Conservation (phyloP, 1,140 invertebrate species). For the Papilio polyxenes region DNA sequence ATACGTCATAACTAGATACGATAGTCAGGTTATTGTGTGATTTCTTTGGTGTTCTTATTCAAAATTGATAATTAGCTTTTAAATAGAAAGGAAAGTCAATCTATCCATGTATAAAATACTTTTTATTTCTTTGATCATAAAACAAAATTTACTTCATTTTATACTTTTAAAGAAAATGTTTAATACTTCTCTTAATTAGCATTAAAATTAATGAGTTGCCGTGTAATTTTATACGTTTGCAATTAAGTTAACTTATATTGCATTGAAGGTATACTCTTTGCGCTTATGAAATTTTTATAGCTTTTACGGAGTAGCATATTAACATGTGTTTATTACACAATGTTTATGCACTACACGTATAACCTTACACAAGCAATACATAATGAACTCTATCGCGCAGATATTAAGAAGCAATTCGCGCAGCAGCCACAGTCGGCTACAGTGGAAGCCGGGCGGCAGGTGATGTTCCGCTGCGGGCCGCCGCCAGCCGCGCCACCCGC, state of each 20-base stretch:
- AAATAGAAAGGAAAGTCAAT: no score
- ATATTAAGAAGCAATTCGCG: slow-evolving; percentile 91
- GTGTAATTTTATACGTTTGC: slow-evolving; percentile 9
- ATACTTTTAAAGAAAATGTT: not conserved
- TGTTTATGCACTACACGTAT: not conserved
- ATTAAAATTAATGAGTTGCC: slow-evolving; percentile 14
- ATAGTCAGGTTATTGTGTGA: no score
- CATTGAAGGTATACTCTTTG: not conserved
- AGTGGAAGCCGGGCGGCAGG: slow-evolving; percentile 91
- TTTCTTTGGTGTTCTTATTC: no score
- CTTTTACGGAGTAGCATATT: not conserved
- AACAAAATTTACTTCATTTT: no score
- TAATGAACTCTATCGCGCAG: slow-evolving; percentile 73
- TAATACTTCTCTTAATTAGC: not conserved
- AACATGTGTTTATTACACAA: not conserved
- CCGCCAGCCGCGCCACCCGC: slow-evolving; percentile 94
- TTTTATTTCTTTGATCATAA: no score
- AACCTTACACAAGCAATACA: slow-evolving; percentile 17
- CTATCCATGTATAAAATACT: no score
- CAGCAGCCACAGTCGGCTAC: slow-evolving; percentile 90
- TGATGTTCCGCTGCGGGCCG: slow-evolving; percentile 94
- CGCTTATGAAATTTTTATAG: not conserved
- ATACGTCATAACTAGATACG: no score
- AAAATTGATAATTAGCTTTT: no score
- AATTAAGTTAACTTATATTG: slow-evolving; percentile 12